Conservation (phyloP, 2,113 vertebrate species). For the Mixornis gularis region DNA sequence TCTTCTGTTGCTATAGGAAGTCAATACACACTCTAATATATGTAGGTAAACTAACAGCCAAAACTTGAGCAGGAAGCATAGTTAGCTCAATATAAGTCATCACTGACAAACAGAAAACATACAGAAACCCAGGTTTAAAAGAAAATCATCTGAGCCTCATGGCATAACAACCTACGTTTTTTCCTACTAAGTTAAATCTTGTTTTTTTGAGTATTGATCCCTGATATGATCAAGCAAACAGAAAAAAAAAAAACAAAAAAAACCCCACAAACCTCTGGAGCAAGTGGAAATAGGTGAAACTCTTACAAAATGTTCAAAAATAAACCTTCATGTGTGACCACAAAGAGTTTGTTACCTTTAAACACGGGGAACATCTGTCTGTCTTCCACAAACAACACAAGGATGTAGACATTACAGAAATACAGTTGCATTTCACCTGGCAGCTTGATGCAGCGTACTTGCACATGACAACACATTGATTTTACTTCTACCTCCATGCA, state of each 20-base stretch:
- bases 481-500: slow-evolving; percentile 92
- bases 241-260: not conserved
- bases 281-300: not conserved
- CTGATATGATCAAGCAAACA: not conserved
- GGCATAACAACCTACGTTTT: not conserved
- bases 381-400: slow-evolving; percentile 68
- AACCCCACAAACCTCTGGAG: not conserved
- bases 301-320: slow-evolving; percentile 16
- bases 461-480: slow-evolving; percentile 98
- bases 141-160: not conserved
- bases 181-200: not conserved
- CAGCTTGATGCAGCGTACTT: slow-evolving; percentile 85
- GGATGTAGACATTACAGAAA: slow-evolving; percentile 80
- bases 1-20: not conserved
- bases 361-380: slow-evolving; percentile 69
- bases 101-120: not conserved
- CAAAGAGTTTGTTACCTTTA: slow-evolving; percentile 58
- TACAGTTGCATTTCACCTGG: slow-evolving; percentile 84
- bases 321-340: slow-evolving; percentile 14
- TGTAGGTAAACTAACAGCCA: not conserved
- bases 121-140: not conserved
- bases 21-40: not conserved
- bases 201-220: not conserved
- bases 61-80: not conserved
- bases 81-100: not conserved